Conservation (phyloP, 1,140 invertebrate genomes). For the Ylistrum balloti region DNA sequence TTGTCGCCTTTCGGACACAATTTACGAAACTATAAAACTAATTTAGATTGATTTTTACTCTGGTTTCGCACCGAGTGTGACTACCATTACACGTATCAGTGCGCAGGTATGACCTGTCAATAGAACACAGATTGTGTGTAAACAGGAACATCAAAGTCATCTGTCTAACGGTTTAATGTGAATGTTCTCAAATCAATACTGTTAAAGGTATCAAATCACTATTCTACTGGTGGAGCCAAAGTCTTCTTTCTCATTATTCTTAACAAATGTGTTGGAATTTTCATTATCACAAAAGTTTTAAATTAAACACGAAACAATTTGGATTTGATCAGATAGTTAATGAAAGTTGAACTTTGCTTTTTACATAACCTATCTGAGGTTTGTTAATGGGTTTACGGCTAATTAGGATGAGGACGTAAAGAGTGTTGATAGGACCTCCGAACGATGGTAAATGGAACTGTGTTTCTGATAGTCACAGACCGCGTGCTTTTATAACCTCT, state of each 20-base stretch:
- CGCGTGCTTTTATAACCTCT: not conserved
- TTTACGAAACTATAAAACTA: conserved; percentile 40
- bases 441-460: not conserved
- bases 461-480: not conserved
- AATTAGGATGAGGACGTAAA: not conserved
- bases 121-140: not conserved
- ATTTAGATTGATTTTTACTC: conserved; percentile 17
- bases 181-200: conserved; percentile 11
- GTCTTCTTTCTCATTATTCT: not conserved
- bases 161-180: not conserved
- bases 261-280: conserved; percentile 14
- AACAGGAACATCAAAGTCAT: conserved; percentile 16
- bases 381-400: not conserved
- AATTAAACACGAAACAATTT: not conserved
- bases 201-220: not conserved
- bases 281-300: conserved; percentile 21
- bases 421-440: not conserved
- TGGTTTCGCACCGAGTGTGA: not conserved
- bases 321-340: conserved; percentile 15
- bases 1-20: conserved; percentile 22
- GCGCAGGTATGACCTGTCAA: conserved; percentile 24
- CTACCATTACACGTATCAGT: not conserved
- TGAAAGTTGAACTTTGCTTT: conserved; percentile 11
- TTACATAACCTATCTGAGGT: not conserved
- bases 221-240: not conserved